Evolutionary conservation across 2,888 invertebrate species (phyloP).

Genomic region (Andrena praecox): DNA sequence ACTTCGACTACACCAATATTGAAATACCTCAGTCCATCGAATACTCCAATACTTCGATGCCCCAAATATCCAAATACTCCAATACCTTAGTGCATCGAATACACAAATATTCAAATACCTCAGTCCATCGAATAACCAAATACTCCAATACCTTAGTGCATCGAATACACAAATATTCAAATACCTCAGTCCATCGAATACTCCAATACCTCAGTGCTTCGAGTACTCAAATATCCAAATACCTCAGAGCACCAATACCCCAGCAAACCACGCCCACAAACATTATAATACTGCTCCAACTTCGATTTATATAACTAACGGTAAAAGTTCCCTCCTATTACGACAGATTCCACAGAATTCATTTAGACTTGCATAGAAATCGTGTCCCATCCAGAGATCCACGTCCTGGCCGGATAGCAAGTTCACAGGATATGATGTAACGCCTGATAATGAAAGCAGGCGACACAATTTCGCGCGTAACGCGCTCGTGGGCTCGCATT

Average conservation of each 20-base stretch:
- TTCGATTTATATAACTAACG: background rate
- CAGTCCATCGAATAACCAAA: background rate
- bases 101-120: background rate
- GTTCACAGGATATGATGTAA: slow-evolving; percentile 57
- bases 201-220: background rate
- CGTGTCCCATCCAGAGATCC: slow-evolving; percentile 15
- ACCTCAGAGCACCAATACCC: background rate
- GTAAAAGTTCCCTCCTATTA: background rate
- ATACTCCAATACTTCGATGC: background rate
- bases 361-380: slow-evolving; percentile 8
- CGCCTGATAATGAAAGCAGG: slow-evolving; percentile 47
- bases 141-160: background rate
- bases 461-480: slow-evolving; percentile 40
- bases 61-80: background rate
- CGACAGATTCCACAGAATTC: background rate
- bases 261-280: background rate
- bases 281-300: background rate
- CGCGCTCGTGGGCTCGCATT: slow-evolving; percentile 15
- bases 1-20: background rate
- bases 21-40: background rate
- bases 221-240: background rate
- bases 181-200: background rate
- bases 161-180: background rate
- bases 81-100: background rate
- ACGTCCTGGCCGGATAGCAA: slow-evolving; percentile 43